Evolutionary conservation across 64 coral and sea anemone genomes (phyloP).

Genomic region (Catalaphyllia jardinei): DNA sequence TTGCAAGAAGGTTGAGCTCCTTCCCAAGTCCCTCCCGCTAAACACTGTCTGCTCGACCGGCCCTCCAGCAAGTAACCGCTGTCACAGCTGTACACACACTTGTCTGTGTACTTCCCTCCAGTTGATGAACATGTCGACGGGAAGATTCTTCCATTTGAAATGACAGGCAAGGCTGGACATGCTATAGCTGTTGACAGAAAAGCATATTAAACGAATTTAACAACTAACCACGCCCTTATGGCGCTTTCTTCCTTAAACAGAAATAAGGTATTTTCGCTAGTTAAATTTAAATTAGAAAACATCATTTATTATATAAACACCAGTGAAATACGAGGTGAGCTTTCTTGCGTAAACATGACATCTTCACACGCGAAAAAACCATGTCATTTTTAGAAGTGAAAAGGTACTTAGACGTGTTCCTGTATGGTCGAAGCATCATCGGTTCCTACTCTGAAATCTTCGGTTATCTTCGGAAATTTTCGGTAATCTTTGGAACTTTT

Average conservation of each 20-base stretch:
- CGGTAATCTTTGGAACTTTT: too few relatives aligned
- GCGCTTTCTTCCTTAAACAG: not conserved
- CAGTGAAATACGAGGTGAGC: too few relatives aligned
- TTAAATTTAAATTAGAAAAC: too few relatives aligned
- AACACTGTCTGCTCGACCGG: not conserved
- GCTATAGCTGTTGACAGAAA: conserved; percentile 7
- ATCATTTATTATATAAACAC: too few relatives aligned
- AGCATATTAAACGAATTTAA: not conserved
- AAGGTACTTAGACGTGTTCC: too few relatives aligned
- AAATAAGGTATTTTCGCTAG: not conserved
- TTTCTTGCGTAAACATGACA: too few relatives aligned
- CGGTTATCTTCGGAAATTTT: too few relatives aligned
- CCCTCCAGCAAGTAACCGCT: conserved; percentile 58
- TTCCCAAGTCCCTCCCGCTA: conserved; percentile 58
- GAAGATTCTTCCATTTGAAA: conserved; percentile 44
- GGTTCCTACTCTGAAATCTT: too few relatives aligned
- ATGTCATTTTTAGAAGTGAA: too few relatives aligned
- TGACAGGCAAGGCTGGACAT: conserved; percentile 53
- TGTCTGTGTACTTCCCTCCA: conserved; percentile 50
- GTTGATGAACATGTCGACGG: conserved; percentile 39
- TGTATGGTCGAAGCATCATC: too few relatives aligned
- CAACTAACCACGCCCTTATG: not conserved
- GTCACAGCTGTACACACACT: conserved; percentile 61
- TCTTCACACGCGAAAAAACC: too few relatives aligned
- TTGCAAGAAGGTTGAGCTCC: conserved; percentile 55